A percentile compares a stretch with the other conserved stretches of the same genome.
phyloP scores from a whole-genome alignment of 2,113 vertebrate species.

The Rhipidura dahli region DNA sequence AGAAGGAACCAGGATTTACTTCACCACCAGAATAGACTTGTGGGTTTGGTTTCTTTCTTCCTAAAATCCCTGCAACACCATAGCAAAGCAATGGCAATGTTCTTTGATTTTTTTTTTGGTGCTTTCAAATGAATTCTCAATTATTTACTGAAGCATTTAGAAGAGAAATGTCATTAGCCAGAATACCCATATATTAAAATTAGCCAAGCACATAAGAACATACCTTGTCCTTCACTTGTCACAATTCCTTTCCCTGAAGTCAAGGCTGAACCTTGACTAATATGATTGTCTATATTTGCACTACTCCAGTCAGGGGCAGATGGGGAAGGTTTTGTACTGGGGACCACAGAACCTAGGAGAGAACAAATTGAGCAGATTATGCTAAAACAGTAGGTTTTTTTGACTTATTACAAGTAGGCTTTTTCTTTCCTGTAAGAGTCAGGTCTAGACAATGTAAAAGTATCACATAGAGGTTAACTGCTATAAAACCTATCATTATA shows the following conservation, averaged over 20 bases:
- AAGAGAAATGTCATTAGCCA: neutral
- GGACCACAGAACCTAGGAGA: conserved; percentile 15
- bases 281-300: conserved; percentile 69
- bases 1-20: neutral
- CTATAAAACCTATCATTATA: neutral
- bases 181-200: neutral
- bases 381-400: neutral
- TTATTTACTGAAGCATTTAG: neutral
- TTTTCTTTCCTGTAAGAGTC: neutral
- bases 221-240: conserved; percentile 78
- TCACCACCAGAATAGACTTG: rapidly evolving
- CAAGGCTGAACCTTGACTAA: conserved; percentile 71
- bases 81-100: neutral
- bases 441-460: neutral
- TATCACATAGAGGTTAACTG: neutral
- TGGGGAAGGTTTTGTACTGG: conserved; percentile 52
- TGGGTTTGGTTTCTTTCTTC: neutral
- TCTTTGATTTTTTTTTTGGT: neutral
- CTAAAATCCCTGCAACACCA: neutral
- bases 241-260: conserved; percentile 63
- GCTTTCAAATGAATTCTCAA: neutral
- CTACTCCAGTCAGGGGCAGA: conserved; percentile 77
- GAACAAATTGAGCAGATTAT: neutral
- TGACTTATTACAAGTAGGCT: neutral
- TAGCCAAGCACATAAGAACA: neutral